Base-by-base conservation (phyloP, 1,140 invertebrate genomes). In the Ostrea denselamellosa region DNA sequence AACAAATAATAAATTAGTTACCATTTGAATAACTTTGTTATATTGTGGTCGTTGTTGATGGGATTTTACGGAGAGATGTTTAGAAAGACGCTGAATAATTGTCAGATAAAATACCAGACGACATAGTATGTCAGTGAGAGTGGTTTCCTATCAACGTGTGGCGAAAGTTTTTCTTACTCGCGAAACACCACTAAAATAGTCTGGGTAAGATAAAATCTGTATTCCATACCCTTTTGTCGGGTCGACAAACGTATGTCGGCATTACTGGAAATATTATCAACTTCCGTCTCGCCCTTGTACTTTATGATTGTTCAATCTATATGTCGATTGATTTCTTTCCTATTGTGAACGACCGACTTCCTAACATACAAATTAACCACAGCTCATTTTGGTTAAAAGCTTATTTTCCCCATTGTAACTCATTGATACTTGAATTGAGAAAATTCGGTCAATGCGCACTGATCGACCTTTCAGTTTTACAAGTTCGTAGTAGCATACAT, bases 371-470 rank as follows among this genome's bases (percentile, higher is more conserved):
- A 71, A 77, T 77, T 77, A 34, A 77, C 68, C 68, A 77, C 68
- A 77, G 28, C 28, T 10, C 68, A 77, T 25, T 25, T 77, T 14
- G 10, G 14, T 34, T 44, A 2, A 44, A n/a, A 5, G 34, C 34
- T 44, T 44, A 44, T 44, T 44, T 44, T 44, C 5, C 34, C 34
- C 22, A 22, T 34, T 34, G 14, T 77, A 10, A 34, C 25, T 28
- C 22, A 14, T 34, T 25, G 17, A 19, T 19, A 62, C n/a, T 62
- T 62, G 56, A 77, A 25, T 14, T 68, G 68, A 77, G 68, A 28
- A 77, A 77, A 77, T 77, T 77, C 68, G 68, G 68, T 77, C 68
- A 77, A 25, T 9, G 68, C 68, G 68, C 68, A 77, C 68, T 77
- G 68, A 25, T 10, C 28, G 68, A 77, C 68, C 68, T 34, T 2